Conservation (phyloP, 2,113 vertebrate species). For the Rutilus rutilus region DNA sequence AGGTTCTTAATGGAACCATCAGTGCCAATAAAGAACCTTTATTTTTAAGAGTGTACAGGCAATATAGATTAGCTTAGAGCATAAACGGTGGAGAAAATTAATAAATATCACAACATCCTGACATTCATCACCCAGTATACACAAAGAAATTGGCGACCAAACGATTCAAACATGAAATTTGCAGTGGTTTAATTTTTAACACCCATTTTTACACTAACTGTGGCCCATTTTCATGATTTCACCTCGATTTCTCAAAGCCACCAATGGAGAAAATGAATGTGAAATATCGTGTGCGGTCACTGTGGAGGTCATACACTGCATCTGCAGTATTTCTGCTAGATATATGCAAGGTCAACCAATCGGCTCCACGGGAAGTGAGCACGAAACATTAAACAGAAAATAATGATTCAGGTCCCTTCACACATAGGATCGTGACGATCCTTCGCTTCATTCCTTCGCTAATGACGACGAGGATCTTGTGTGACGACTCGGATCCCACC, state of each 20-base stretch:
- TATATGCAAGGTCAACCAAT: slow-evolving; percentile 35
- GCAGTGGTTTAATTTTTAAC: not conserved
- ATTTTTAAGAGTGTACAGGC: not conserved
- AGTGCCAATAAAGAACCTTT: too few species aligned
- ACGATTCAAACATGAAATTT: not conserved
- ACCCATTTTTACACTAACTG: not conserved
- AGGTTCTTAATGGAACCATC: too few species aligned
- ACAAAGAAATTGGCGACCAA: not conserved
- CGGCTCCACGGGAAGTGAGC: slow-evolving; percentile 28
- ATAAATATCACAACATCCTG: not conserved
- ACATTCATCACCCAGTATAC: not conserved
- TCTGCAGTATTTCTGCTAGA: not conserved
- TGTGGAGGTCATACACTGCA: not conserved
- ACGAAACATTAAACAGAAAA: slow-evolving; percentile 46
- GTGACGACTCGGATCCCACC: not conserved
- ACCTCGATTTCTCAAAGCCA: not conserved
- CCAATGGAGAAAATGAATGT: not conserved
- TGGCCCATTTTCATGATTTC: not conserved
- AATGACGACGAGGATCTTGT: not conserved
- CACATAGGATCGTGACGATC: not conserved
- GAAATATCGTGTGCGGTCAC: not conserved
- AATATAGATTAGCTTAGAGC: not conserved
- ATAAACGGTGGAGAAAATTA: not conserved
- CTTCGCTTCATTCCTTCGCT: not conserved
- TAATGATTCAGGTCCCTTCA: slow-evolving; percentile 43